These are phyloP conservation scores for Tetrax tetrax DNA, from an alignment of 2,113 vertebrate species.

Conservation along the genomic window DNA sequence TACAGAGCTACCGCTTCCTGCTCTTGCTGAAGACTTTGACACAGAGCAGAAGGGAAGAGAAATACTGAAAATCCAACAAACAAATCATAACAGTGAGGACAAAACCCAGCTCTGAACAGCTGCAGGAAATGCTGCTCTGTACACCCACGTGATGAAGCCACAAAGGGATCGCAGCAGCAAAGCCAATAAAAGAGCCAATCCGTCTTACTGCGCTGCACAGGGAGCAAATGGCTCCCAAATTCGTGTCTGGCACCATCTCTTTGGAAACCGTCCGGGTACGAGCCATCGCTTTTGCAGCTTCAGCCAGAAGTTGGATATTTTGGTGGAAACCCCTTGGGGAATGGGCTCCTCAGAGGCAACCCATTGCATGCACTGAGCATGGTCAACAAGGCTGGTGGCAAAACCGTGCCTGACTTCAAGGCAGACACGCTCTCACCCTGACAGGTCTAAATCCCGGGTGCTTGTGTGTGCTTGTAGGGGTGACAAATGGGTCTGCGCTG, in stretches of 20 bases:
- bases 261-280: background rate
- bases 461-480: background rate
- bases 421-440: background rate
- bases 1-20: background rate
- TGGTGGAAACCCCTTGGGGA: background rate
- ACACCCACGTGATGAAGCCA: fast-evolving
- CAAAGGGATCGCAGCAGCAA: background rate
- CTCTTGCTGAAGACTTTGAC: background rate
- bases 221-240: background rate
- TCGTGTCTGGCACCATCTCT: background rate
- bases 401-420: background rate
- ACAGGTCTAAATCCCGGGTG: background rate
- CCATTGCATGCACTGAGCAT: fast-evolving
- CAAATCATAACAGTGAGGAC: background rate
- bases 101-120: background rate
- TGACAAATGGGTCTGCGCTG: fast-evolving
- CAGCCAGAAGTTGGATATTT: background rate
- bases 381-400: background rate
- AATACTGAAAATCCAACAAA: background rate
- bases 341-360: background rate
- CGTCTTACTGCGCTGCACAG: background rate
- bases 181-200: background rate
- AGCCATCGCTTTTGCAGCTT: background rate
- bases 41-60: background rate
- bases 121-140: background rate